Conservation (phyloP, 2,888 invertebrate species). For the Hedya salicella region DNA sequence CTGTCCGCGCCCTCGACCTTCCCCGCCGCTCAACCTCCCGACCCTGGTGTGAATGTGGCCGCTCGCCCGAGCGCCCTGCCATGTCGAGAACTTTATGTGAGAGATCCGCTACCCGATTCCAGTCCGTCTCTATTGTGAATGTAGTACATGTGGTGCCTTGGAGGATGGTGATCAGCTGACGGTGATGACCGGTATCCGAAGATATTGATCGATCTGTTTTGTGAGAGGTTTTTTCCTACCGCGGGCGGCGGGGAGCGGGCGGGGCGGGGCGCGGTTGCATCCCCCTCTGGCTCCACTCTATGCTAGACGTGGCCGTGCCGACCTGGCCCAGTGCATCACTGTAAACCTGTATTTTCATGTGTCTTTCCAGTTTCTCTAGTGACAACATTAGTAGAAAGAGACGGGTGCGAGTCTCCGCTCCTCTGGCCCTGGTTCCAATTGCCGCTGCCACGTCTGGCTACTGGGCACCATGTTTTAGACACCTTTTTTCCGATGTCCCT, state of each 20-base stretch:
- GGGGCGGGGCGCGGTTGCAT: slow-evolving; percentile 48
- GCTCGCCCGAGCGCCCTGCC: neutral
- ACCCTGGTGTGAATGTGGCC: slow-evolving; percentile 17
- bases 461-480: slow-evolving; percentile 20
- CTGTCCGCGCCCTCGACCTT: slow-evolving; percentile 63
- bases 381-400: slow-evolving; percentile 1
- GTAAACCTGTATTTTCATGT: neutral
- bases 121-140: slow-evolving; percentile 7
- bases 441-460: slow-evolving; percentile 24
- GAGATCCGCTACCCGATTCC: neutral
- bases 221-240: slow-evolving; percentile 71
- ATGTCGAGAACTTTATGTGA: slow-evolving; percentile 8
- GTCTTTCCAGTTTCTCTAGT: neutral
- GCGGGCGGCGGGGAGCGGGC: slow-evolving; percentile 65
- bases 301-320: slow-evolving; percentile 24
- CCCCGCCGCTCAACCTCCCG: slow-evolving; percentile 43
- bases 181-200: slow-evolving; percentile 60
- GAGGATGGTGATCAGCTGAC: slow-evolving; percentile 42
- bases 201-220: slow-evolving; percentile 80
- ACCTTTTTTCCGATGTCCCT: neutral
- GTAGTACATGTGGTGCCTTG: slow-evolving; percentile 9
- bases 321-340: slow-evolving; percentile 5
- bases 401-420: slow-evolving; percentile 10
- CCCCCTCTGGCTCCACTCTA: slow-evolving; percentile 43
- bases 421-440: neutral